A percentile compares a stretch with the other conserved stretches of the same genome.
Conservation (phyloP, 1,140 invertebrate genomes). For the Drosophila pallidifrons region DNA sequence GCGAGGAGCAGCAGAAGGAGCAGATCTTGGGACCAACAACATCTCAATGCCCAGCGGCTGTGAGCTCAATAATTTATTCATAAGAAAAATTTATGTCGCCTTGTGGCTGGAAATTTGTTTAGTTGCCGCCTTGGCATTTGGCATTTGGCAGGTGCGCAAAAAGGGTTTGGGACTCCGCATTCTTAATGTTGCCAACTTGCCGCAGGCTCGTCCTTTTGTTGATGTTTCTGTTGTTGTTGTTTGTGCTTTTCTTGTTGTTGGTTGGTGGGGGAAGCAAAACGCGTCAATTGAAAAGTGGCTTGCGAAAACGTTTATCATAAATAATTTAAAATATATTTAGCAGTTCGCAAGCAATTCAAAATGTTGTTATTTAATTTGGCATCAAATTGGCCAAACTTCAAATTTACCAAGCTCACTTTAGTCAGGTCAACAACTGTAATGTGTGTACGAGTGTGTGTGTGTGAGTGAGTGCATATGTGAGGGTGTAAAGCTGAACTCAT, state of each 20-base stretch:
- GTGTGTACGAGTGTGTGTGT: slow-evolving; percentile 9
- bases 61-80: slow-evolving; percentile 73
- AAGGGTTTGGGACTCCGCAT: slow-evolving; percentile 22
- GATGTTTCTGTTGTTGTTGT: slow-evolving; percentile 1
- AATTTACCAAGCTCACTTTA: slow-evolving; percentile 17
- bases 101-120: slow-evolving; percentile 67
- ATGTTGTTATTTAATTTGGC: slow-evolving; percentile 59
- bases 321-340: slow-evolving; percentile 66
- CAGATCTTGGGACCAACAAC: not conserved
- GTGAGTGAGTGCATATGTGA: slow-evolving; percentile 20
- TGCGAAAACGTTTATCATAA: slow-evolving; percentile 73
- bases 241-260: slow-evolving; percentile 13
- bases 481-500: slow-evolving; percentile 61
- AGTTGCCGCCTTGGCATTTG: slow-evolving; percentile 63
- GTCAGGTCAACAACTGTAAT: not conserved
- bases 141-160: slow-evolving; percentile 29
- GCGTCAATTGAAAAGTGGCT: slow-evolving; percentile 61
- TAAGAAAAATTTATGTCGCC: slow-evolving; percentile 78
- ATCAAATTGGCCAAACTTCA: slow-evolving; percentile 43
- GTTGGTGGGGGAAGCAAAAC: not conserved
- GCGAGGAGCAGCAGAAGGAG: not conserved
- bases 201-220: slow-evolving; percentile 21
- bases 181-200: slow-evolving; percentile 32
- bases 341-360: slow-evolving; percentile 35
- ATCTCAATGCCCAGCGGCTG: slow-evolving; percentile 29